A percentile compares a stretch with the other conserved stretches of the same genome.
phyloP scores from a whole-genome alignment of 2,113 vertebrate genomes.

The Pipra filicauda region DNA sequence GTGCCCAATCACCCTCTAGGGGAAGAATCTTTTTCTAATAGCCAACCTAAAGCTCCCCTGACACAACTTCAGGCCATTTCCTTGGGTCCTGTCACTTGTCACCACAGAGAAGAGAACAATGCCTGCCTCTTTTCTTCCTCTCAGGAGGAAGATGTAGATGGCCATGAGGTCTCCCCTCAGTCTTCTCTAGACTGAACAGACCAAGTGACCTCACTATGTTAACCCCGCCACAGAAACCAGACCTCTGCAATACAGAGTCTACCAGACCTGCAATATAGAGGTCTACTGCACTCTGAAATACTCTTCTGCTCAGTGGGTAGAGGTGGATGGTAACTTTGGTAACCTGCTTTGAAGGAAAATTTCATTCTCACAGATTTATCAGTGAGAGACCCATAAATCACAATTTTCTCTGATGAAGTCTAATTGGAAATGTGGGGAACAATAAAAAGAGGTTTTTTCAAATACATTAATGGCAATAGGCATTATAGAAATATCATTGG shows the following conservation, averaged over 20 bases:
- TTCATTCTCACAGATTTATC: not conserved
- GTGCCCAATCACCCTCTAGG: not conserved
- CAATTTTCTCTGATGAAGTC: rapidly evolving
- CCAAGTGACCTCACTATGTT: not conserved
- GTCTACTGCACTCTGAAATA: not conserved
- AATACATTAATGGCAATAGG: not conserved
- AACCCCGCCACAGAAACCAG: not conserved
- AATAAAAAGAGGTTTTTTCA: not conserved
- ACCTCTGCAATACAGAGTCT: not conserved
- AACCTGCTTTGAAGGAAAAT: not conserved
- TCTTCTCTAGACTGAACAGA: not conserved
- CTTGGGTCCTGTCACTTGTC: not conserved
- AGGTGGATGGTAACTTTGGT: not conserved
- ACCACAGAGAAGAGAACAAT: not conserved
- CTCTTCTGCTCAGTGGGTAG: not conserved
- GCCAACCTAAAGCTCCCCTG: not conserved
- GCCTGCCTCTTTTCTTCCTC: not conserved
- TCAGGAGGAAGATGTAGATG: not conserved
- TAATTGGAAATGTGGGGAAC: not conserved
- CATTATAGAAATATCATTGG: not conserved
- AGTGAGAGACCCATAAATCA: not conserved
- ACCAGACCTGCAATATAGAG: not conserved
- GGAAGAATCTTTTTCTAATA: not conserved
- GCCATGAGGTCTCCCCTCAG: not conserved
- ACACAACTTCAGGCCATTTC: not conserved